Base-by-base conservation (phyloP, 1,140 invertebrate species). In the Tetramorium parvispinum region DNA sequence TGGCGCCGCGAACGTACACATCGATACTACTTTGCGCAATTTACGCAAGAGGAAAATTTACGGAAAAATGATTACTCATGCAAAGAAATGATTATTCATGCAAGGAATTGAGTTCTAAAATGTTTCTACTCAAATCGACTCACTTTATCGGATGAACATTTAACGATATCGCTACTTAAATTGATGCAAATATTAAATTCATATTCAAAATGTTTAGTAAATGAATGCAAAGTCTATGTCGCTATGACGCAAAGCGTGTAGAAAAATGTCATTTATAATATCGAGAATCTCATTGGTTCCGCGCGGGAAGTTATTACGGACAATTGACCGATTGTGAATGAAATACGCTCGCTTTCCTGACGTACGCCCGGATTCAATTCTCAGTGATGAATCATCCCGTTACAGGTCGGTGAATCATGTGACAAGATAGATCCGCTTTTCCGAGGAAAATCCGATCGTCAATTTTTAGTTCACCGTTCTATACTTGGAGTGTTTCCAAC, bases 1-100 rank as follows among this genome's bases (percentile, higher is more conserved):
- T 70, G 83, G 73, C 87, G 88, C 83, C 76, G n/a, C 16, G 40
- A 16, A 57, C 32, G 59, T 40, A 7, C 21, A 21, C 16, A 0
- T 46, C 16, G 18, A 32, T 32, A 32, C 32, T 16, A 16, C 18
- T 46, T 46, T 0, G 21, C 10, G 40, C 37, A 21, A 46, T 43
- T 78, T 66, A 18, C 11, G 27, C 7, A 51, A 37, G 59, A 37
- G 37, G 55, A 32, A 65, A 24, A 59, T 43, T 75, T 5, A 24
- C 13, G 10, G 71, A 57, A 43, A 57, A 75, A 16, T n/a, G 27
- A 66, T 46, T 46, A 68, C 6, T 68, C 40, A 27, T 6, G n/a
- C 65, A 21, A 6, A 18, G n/a, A 68, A 68, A 13, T 18, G 13
- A 24, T 46, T 46, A 68, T 3, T 68, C 40, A 27, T 6, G n/a